Conservation (phyloP, 2,888 invertebrate species). For the Helobdella robusta region DNA sequence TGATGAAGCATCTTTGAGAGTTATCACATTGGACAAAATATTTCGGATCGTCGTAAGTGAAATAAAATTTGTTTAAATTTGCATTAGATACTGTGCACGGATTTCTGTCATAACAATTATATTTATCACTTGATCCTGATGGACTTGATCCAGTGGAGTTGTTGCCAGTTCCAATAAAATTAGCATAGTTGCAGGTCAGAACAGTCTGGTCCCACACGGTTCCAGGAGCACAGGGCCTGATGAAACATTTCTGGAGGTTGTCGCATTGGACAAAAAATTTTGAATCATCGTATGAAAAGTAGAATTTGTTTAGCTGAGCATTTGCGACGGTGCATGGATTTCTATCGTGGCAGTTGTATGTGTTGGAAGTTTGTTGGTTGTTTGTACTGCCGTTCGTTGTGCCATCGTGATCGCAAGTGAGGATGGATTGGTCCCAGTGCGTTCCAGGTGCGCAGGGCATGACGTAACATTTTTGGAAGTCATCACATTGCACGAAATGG, state of each 20-base stretch:
- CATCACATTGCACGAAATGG: conserved; percentile 40
- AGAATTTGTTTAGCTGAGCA: neutral
- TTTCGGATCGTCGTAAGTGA: neutral
- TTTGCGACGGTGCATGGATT: neutral
- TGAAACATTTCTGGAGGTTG: neutral
- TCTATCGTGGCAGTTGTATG: neutral
- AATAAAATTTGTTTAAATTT: neutral
- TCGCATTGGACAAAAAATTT: neutral
- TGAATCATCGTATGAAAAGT: neutral
- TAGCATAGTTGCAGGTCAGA: neutral
- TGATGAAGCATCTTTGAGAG: neutral
- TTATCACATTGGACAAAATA: neutral
- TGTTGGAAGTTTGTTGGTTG: no score
- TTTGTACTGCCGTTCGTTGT: no score
- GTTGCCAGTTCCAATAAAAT: no score
- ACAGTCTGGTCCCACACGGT: neutral
- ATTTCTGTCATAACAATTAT: neutral
- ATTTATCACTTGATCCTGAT: no score
- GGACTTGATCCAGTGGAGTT: no score
- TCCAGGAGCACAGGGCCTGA: neutral
- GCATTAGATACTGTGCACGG: neutral
- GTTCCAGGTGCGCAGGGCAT: conserved; percentile 37
- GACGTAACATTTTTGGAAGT: conserved; percentile 36
- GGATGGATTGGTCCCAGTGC: conserved; percentile 36
- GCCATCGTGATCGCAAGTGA: neutral